Base-by-base conservation (phyloP, 2,888 invertebrate species). In the Autographa gamma region DNA sequence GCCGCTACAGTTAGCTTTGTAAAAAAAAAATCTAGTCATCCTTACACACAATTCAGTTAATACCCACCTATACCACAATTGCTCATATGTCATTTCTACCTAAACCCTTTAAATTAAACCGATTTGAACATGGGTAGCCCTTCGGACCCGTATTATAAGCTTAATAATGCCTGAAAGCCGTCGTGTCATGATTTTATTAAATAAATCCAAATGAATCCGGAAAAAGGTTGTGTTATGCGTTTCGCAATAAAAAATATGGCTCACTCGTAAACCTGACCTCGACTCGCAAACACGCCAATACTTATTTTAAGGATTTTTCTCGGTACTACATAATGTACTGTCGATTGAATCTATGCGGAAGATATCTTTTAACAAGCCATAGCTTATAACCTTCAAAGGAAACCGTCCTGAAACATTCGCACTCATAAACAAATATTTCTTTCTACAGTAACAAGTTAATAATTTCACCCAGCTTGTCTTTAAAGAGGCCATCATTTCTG, bases 171-270 rank as follows among this genome's bases (percentile, higher is more conserved):
- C 67, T 67, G 75, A 69, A 82, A 82, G 76, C 84, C 80, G 83
- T 83, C 80, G 80, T 83, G 80, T 85, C 88, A 68, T 85, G 82
- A 89, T 88, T 92, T 92, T 91, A 93, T 93, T 91, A 91, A 93
- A 91, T 92, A 90, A 93, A 92, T 93, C 91, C 91, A 86, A 89
- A 91, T 90, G 88, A 91, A 91, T 90, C 90, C 90, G 81, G 77
- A 79, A 76, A 82, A 84, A 66, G 73, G 66, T 63, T 48, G 58
- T 89, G 89, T 89, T 90, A 90, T 86, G 85, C 86, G 77, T 87
- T 88, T 89, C 71, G 91, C 87, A 81, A 87, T 93, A 91, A 92
- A 93, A 89, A 78, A 77, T 85, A 91, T 90, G 90, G 86, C 79
- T 66, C 32, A 80, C 74, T 89, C 91, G 87, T 93, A 89, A 92